Conservation (phyloP, 2,888 invertebrate species). For the Xestobium rufovillosum region DNA sequence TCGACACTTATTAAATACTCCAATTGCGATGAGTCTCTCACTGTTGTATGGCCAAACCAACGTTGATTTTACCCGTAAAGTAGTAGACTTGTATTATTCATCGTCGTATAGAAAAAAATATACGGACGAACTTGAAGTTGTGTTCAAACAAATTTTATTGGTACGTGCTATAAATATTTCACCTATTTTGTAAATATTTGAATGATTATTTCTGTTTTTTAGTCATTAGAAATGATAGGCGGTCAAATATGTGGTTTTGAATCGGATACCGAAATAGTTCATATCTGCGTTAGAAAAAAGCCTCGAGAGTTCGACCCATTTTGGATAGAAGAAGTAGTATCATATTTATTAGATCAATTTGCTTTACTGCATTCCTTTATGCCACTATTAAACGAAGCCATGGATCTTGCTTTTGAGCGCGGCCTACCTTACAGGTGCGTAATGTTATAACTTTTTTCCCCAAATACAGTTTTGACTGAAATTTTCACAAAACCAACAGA, state of each 20-base stretch:
- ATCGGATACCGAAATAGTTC: conserved; percentile 29
- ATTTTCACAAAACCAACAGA: too few species aligned
- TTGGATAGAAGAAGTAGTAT: conserved; percentile 37
- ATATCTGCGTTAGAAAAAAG: conserved; percentile 31
- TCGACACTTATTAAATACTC: conserved; percentile 33
- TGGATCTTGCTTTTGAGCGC: conserved; percentile 30
- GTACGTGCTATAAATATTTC: conserved; percentile 28
- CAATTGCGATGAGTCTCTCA: conserved; percentile 32
- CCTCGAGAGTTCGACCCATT: conserved; percentile 32
- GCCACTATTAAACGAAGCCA: conserved; percentile 30
- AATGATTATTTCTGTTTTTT: conserved; percentile 14
- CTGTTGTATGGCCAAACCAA: conserved; percentile 32
- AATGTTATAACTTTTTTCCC: not conserved
- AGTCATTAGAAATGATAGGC: conserved; percentile 36
- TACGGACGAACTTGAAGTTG: conserved; percentile 32
- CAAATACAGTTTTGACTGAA: not conserved
- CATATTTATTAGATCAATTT: conserved; percentile 33
- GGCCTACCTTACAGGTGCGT: conserved; percentile 39
- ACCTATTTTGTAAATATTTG: not conserved
- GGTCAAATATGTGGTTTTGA: conserved; percentile 35
- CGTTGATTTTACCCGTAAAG: conserved; percentile 30
- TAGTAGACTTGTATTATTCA: conserved; percentile 34
- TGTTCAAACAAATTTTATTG: conserved; percentile 32
- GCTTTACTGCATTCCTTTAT: conserved; percentile 31
- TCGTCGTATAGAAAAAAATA: conserved; percentile 26